phyloP scores from a whole-genome alignment of 2,113 vertebrate species.

The Catharus minimus region DNA sequence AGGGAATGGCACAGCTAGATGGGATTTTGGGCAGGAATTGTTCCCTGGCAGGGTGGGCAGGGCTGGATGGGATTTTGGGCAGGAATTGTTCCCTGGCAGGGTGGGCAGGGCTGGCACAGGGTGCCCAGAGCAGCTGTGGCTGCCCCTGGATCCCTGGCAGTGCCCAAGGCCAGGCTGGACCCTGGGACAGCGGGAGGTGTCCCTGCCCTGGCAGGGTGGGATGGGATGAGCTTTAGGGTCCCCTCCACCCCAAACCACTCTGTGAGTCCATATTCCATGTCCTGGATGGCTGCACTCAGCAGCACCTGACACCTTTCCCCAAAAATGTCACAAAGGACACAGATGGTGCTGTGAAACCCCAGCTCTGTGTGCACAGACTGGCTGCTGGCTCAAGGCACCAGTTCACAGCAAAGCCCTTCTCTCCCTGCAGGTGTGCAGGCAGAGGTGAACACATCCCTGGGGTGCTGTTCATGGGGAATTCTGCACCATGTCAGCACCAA shows the following conservation, averaged over 20 bases:
- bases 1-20: rapidly evolving
- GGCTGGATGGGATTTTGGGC: not conserved
- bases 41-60: not conserved
- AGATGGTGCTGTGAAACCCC: not conserved
- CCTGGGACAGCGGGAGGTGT: not conserved
- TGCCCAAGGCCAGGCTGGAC: not conserved
- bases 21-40: not conserved
- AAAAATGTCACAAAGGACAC: not conserved
- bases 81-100: not conserved
- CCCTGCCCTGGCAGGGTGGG: not conserved
- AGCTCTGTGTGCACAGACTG: not conserved
- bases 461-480: not conserved
- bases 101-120: not conserved
- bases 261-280: not conserved
- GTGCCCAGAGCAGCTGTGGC: not conserved
- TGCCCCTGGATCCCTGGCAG: not conserved
- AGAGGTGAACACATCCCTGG: not conserved
- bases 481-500: not conserved
- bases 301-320: not conserved
- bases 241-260: not conserved
- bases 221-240: rapidly evolving
- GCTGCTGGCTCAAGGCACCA: not conserved
- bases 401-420: not conserved
- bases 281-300: not conserved
- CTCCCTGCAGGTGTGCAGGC: not conserved